phyloP scores from a whole-genome alignment of 2,888 invertebrate genomes.

The Uloborus plumipes region DNA sequence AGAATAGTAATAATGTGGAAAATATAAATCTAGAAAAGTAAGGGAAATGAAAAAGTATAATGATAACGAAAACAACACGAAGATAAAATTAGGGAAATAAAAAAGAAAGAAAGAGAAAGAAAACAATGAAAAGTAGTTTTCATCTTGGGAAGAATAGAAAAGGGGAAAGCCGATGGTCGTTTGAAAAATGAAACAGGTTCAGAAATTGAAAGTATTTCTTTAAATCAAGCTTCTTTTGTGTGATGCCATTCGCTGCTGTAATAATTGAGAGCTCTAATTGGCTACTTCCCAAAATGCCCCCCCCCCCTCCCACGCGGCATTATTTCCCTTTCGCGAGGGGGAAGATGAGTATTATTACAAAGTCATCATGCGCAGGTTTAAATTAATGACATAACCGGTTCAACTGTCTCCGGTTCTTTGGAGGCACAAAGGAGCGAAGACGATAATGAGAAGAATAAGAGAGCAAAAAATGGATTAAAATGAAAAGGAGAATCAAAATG shows the following conservation, averaged over 20 bases:
- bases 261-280: conserved; percentile 63
- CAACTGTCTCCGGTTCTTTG: conserved; percentile 40
- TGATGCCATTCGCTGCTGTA: conserved; percentile 34
- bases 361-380: conserved; percentile 61
- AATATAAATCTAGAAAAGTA: conserved; percentile 10
- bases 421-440: too few relatives aligned
- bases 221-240: conserved; percentile 48
- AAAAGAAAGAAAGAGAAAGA: not conserved
- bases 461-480: too few relatives aligned
- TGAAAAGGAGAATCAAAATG: too few relatives aligned
- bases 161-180: conserved; percentile 61
- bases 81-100: conserved; percentile 5
- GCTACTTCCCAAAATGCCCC: conserved; percentile 52
- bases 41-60: conserved; percentile 1
- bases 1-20: not conserved
- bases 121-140: not conserved
- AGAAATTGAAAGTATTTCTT: conserved; percentile 61
- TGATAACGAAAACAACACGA: conserved; percentile 19
- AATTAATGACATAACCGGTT: conserved; percentile 62
- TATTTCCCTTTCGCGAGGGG: conserved; percentile 7
- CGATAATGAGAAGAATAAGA: too few relatives aligned
- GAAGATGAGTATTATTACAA: conserved; percentile 47
- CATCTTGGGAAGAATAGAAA: conserved; percentile 45
- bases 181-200: conserved; percentile 62
- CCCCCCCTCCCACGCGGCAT: not conserved